Base-by-base conservation (phyloP, 1,140 invertebrate genomes). In the Pararge aegeria region DNA sequence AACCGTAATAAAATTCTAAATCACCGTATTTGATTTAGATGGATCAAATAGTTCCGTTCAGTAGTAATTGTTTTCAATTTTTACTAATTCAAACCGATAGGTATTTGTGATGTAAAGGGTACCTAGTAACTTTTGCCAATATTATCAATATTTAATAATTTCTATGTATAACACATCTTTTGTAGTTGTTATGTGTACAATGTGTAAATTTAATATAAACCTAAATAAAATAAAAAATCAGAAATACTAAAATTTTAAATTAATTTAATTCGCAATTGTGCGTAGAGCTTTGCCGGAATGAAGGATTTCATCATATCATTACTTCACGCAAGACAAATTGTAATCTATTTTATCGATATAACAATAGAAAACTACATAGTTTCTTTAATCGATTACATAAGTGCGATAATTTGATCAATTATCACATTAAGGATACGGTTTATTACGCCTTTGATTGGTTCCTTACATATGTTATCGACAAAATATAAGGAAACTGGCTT, bases 401-500 rank as follows among this genome's bases (percentile, higher is more conserved):
- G 4, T 38, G 2, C 34, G 16, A 24, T 61, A 49, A 50, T 55
- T 24, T 40, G 46, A 18, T 5, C 18, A 61, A 61, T 61, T 55
- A 21, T 4, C 13, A 44, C 19, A 61, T 30, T 49, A 40, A 61
- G 59, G 52, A 61, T 55, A 53, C 24, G 16, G 3, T 57, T 50
- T 37, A 40, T 57, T 57, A 57, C 27, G 16, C 40, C 21, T 20
- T 44, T 30, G 53, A 56, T 62, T 51, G 38, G 40, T 30, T 52
- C 30, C 37, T 56, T 56, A 51, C n/a, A 15, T 7, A 62, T 46
- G 50, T 44, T 52, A 60, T 46, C 16, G 24, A 49, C 19, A n/a
- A 60, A 60, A 52, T 59, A 27, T 40, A 50, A 42, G 50, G 50
- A 53, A 59, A 59, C 40, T 37, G 12, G 48, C 30, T 52, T 52